Evolutionary conservation across 2,797 vertebrate species (phyloP).

Genomic region (Chrosomus eos): DNA sequence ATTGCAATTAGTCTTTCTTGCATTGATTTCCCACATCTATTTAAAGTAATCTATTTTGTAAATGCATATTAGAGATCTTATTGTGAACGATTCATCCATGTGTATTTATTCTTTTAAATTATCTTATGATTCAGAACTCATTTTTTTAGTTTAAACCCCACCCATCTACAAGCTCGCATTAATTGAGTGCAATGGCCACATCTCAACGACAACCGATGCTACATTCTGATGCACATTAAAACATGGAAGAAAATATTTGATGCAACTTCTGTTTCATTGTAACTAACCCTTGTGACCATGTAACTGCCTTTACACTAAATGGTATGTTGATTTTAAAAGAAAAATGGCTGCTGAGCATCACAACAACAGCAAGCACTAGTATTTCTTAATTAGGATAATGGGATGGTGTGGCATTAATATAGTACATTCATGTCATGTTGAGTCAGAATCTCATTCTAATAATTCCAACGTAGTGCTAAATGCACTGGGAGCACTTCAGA

Average conservation of each 20-base stretch:
- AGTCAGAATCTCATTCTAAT: neutral
- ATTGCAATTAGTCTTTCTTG: neutral
- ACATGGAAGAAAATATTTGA: neutral
- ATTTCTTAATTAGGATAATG: neutral
- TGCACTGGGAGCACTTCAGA: neutral
- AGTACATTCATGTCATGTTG: neutral
- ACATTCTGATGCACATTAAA: neutral
- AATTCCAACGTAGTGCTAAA: neutral
- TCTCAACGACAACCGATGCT: neutral
- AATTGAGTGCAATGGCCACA: neutral
- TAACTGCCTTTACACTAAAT: neutral
- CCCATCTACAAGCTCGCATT: neutral
- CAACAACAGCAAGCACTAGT: neutral
- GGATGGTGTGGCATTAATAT: neutral
- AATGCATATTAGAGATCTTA: too few relatives aligned
- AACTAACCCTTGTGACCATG: neutral
- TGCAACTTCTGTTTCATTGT: neutral
- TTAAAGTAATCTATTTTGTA: too few relatives aligned
- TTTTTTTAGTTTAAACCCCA: neutral
- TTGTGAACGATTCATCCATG: too few relatives aligned
- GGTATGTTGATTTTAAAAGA: neutral
- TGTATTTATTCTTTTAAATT: too few relatives aligned
- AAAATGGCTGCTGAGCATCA: neutral
- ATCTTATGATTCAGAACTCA: neutral
- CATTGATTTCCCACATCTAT: neutral